Evolutionary conservation across 1,140 invertebrate genomes (phyloP).

Genomic region (Marisa cornuarietis): DNA sequence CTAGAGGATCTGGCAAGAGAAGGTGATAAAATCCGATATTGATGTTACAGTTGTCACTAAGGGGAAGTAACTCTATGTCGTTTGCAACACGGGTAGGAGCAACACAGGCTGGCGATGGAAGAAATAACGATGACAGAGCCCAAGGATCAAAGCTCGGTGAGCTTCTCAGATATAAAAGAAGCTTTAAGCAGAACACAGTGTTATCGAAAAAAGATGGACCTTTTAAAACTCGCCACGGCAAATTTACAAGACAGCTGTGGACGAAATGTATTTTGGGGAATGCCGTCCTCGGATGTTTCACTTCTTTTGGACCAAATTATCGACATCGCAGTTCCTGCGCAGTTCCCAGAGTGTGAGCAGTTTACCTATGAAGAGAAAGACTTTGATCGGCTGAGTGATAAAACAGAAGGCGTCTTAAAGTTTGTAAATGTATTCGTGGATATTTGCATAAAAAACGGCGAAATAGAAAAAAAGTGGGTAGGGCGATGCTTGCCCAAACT

Average conservation of each 20-base stretch:
- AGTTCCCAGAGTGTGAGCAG: conserved; percentile 34
- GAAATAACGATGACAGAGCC: too few species aligned
- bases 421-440: conserved; percentile 30
- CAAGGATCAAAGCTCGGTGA: too few species aligned
- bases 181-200: too few species aligned
- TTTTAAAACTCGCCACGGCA: not conserved
- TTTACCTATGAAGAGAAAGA: conserved; percentile 38
- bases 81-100: too few species aligned
- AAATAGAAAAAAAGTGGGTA: conserved; percentile 11
- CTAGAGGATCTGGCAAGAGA: too few species aligned
- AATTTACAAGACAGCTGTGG: not conserved
- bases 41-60: too few species aligned
- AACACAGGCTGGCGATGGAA: too few species aligned
- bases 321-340: conserved; percentile 7
- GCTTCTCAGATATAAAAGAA: too few species aligned
- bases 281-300: not conserved
- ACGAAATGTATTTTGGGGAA: not conserved
- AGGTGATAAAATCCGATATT: too few species aligned
- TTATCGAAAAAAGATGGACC: too few species aligned
- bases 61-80: too few species aligned
- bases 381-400: conserved; percentile 32
- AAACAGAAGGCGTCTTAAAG: conserved; percentile 29
- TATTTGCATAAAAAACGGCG: conserved; percentile 3
- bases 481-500: conserved; percentile 27
- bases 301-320: conserved; percentile 1